Evolutionary conservation across 2,113 vertebrate species (phyloP).

Genomic region (Malurus elegans): DNA sequence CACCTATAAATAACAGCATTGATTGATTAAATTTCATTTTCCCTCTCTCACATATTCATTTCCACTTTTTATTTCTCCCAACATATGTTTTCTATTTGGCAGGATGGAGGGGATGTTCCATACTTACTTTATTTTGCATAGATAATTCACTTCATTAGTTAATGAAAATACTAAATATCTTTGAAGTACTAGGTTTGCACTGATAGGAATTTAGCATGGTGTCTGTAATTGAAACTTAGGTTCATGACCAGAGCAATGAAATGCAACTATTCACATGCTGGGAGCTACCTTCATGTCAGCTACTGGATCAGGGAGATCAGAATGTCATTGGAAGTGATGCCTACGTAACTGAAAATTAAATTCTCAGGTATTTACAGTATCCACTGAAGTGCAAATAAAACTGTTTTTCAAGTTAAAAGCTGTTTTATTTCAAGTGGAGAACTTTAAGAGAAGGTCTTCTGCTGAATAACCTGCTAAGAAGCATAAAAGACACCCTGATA

Average conservation of each 20-base stretch:
- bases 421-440: not conserved
- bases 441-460: not conserved
- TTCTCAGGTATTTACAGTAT: not conserved
- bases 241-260: not conserved
- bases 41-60: not conserved
- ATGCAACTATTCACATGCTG: fast-evolving
- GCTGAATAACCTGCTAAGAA: not conserved
- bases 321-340: not conserved
- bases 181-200: not conserved
- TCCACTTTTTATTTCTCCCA: not conserved
- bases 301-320: not conserved
- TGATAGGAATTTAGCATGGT: not conserved
- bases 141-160: not conserved
- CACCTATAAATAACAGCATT: fast-evolving
- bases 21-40: not conserved
- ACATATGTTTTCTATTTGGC: not conserved
- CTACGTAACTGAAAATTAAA: not conserved
- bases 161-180: not conserved
- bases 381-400: not conserved
- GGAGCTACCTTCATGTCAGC: not conserved
- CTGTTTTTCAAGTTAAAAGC: not conserved
- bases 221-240: not conserved
- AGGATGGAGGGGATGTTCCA: fast-evolving
- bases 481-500: not conserved
- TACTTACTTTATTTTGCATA: not conserved